Conservation (phyloP, 2,888 invertebrate species). For the Stomorhina lunata region DNA sequence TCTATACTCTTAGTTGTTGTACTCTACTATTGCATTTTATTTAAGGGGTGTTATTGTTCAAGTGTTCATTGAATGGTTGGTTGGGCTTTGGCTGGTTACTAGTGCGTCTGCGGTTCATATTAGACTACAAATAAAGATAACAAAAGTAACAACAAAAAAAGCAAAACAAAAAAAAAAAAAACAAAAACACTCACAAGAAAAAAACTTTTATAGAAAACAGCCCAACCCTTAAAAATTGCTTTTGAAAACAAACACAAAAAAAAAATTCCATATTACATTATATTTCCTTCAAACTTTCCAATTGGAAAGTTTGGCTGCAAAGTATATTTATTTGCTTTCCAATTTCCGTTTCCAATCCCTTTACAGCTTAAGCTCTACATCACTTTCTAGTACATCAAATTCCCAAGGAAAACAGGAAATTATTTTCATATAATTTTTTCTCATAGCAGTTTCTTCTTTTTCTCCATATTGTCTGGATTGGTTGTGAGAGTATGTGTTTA, state of each 20-base stretch:
- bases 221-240: conserved; percentile 55
- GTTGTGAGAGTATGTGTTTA: conserved; percentile 58
- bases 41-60: conserved; percentile 45
- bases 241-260: neutral
- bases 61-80: conserved; percentile 55
- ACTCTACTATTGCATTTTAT: no score
- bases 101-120: conserved; percentile 65
- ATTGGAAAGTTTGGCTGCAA: conserved; percentile 52
- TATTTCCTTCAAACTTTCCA: conserved; percentile 45
- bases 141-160: conserved; percentile 33
- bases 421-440: conserved; percentile 7
- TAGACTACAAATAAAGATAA: conserved; percentile 50
- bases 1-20: neutral
- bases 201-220: conserved; percentile 23
- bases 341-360: conserved; percentile 56
- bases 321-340: conserved; percentile 4
- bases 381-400: neutral
- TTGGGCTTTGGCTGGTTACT: conserved; percentile 56
- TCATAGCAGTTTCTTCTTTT: conserved; percentile 19
- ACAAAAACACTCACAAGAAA: neutral
- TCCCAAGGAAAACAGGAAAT: conserved; percentile 20
- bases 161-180: neutral
- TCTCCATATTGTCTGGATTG: conserved; percentile 68
- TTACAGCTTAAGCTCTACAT: conserved; percentile 55
- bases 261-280: neutral